These are phyloP conservation scores for Gymnoscopelus microlampas DNA, from an alignment of 2,797 vertebrate species.

Conservation along the genomic window DNA sequence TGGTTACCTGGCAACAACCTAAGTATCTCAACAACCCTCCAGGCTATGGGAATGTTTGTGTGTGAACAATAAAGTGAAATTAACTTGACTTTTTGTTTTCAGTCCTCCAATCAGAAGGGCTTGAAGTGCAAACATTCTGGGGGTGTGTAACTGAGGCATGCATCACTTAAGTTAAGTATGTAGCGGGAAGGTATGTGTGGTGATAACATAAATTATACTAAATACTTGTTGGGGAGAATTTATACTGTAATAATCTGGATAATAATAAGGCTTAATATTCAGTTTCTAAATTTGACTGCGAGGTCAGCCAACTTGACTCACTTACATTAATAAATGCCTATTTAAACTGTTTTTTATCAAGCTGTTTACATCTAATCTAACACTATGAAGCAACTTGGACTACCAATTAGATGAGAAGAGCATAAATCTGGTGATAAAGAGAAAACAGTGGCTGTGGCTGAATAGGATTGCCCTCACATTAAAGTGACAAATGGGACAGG, in stretches of 20 bases:
- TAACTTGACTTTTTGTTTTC: conserved; percentile 5
- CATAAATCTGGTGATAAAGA: conserved; percentile 71
- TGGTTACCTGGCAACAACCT: too few species aligned
- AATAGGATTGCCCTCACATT: conserved; percentile 56
- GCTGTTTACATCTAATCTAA: not conserved
- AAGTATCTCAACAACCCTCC: too few species aligned
- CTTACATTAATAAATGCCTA: too few species aligned
- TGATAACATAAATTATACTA: not conserved
- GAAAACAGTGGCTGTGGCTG: conserved; percentile 49
- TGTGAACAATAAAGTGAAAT: too few species aligned
- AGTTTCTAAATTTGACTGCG: too few species aligned
- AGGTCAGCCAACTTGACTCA: too few species aligned
- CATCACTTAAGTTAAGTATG: too few species aligned
- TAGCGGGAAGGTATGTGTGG: not conserved
- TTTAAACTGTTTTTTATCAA: conserved; percentile 30
- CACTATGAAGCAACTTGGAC: conserved; percentile 47
- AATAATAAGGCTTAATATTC: too few species aligned
- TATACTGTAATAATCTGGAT: too few species aligned
- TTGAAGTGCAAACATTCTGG: not conserved
- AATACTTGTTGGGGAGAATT: not conserved
- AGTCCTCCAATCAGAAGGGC: conserved; percentile 31
- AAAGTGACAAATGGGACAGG: conserved; percentile 65
- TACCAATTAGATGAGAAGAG: conserved; percentile 67
- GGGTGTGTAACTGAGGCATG: not conserved
- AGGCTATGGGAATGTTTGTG: too few species aligned